These are phyloP conservation scores for Aplysia californica DNA, from an alignment of 1,140 invertebrate genomes.

Conservation along the genomic window DNA sequence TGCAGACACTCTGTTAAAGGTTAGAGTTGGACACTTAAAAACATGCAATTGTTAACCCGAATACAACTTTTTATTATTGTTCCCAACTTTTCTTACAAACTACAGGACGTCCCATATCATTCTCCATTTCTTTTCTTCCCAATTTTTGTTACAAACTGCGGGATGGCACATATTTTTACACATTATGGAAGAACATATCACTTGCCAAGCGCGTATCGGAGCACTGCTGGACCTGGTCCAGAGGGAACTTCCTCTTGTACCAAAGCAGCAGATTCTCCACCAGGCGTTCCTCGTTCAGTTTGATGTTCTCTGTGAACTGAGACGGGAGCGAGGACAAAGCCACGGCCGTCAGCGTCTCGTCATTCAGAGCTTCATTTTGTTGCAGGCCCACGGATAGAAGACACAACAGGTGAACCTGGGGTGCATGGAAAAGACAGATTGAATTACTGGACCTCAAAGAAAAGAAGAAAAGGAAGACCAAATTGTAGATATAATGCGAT, in stretches of 20 bases:
- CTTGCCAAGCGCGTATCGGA: constrained; percentile 1
- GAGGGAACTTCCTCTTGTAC: neutral
- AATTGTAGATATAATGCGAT: too few species aligned
- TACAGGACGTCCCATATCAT: too few species aligned
- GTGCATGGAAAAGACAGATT: neutral
- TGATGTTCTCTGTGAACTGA: neutral
- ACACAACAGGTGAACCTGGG: constrained; percentile 77
- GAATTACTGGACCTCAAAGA: too few species aligned
- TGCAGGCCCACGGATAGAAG: constrained; percentile 84
- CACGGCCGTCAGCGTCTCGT: constrained; percentile 75
- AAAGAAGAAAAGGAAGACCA: too few species aligned
- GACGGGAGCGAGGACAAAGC: constrained; percentile 77
- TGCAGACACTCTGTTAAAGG: too few species aligned
- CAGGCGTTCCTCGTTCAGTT: neutral
- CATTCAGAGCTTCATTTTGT: constrained; percentile 80
- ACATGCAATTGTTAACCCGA: too few species aligned
- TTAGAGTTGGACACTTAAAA: too few species aligned
- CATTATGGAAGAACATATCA: neutral
- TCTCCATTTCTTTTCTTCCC: too few species aligned
- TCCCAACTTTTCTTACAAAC: too few species aligned
- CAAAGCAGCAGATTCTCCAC: constrained; percentile 13
- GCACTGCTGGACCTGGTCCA: constrained; percentile 5
- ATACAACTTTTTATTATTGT: too few species aligned
- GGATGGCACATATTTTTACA: too few species aligned
- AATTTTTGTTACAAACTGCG: too few species aligned